phyloP scores from a whole-genome alignment of 2,888 invertebrate genomes.

The Macrophya annulata region DNA sequence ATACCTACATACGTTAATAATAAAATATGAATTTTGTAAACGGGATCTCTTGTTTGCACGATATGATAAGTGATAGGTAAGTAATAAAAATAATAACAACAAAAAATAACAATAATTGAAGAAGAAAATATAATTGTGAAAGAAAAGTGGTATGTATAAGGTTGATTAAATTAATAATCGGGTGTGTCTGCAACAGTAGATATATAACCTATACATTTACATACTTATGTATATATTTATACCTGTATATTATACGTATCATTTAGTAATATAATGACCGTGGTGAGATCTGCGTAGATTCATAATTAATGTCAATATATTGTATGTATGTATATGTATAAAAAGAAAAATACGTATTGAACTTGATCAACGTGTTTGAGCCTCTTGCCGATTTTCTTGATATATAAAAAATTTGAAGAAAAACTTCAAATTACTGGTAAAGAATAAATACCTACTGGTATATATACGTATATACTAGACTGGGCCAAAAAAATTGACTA shows the following conservation, averaged over 20 bases:
- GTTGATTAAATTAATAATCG: background rate
- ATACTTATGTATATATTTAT: background rate
- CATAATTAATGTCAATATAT: background rate
- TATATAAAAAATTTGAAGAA: too few species aligned
- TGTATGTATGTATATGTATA: background rate
- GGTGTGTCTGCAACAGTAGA: background rate
- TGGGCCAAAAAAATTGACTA: too few species aligned
- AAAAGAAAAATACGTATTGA: slow-evolving; percentile 8
- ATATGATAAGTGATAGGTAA: too few species aligned
- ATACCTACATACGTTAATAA: too few species aligned
- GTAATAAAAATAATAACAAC: background rate
- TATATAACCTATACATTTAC: background rate
- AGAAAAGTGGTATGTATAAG: too few species aligned
- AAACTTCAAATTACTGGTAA: too few species aligned
- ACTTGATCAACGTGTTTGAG: slow-evolving; percentile 41
- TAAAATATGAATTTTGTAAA: too few species aligned
- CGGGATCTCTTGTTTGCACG: too few species aligned
- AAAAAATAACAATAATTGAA: background rate
- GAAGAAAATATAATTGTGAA: background rate
- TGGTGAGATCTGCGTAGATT: slow-evolving; percentile 34
- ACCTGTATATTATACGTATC: background rate
- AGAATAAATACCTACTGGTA: too few species aligned
- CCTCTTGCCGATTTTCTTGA: background rate
- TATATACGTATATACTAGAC: too few species aligned
- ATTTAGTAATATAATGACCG: background rate